Base-by-base conservation (phyloP, 2,888 invertebrate species). In the Dicyrtoma fusca region DNA sequence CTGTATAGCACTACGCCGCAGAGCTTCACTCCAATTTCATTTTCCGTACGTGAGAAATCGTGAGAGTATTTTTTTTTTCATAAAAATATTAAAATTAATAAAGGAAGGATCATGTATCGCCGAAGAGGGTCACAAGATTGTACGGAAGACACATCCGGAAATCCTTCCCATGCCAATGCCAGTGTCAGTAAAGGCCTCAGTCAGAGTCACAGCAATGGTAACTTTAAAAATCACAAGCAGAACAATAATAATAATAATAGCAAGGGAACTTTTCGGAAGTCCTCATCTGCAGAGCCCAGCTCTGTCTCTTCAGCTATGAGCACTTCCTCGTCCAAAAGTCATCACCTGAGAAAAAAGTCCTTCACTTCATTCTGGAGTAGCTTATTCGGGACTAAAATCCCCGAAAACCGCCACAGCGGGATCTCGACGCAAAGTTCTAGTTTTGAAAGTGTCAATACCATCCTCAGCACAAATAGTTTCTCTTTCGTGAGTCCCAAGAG, bases 391-490 rank as follows among this genome's bases (percentile, higher is more conserved):
- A 65, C 57, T 10, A 71, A 71, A 64, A 59, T 59, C 23, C 65
- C 71, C 13, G 65, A 64, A 17, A 64, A 65, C 47, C 71, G 63
- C 8, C 23, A 55, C 17, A 64, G 71, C 55, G 64, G 42, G 6
- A 69, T 69, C 21, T 62, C 62, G 13, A 69, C 61, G 17, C 71
- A 51, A 44, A 71, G 71, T 63, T 51, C 72, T 1, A 77, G 77
- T 47, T 74, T 66, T 57, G 80, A 80, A 69, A 78, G 77, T 51
- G 72, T 80, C 6, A 80, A 80, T 64, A 77, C 79, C 8, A 74
- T 79, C 23, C 49, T 73, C 17, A 79, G 78, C 26, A 76, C 76
- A 21, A 73, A 75, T 64, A 78, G 78, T 57, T 80, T 80, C 55
- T 75, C 78, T 10, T 80, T 73, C 62, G 79, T 80, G 0, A 78